Evolutionary conservation across 1,140 invertebrate species (phyloP).

Genomic region (Tetragonula clypearis): DNA sequence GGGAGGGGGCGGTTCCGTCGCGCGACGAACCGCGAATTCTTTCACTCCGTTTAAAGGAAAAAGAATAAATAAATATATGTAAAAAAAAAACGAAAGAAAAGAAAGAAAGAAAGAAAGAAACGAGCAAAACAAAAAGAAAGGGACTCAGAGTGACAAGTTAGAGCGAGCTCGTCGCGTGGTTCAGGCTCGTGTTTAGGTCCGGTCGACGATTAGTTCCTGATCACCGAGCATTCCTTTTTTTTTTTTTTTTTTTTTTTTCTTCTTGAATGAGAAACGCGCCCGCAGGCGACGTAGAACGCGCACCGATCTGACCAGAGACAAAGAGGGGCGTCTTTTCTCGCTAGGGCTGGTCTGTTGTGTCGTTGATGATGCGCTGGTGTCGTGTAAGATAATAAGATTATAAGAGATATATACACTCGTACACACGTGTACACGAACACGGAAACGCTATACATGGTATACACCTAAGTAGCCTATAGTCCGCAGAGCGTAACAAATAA

Average conservation of each 20-base stretch:
- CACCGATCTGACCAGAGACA: slow-evolving; percentile 8
- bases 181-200: slow-evolving; percentile 25
- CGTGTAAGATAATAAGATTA: slow-evolving; percentile 46
- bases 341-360: slow-evolving; percentile 43
- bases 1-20: neutral
- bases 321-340: neutral
- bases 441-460: slow-evolving; percentile 15
- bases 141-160: neutral
- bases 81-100: neutral
- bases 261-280: slow-evolving; percentile 12
- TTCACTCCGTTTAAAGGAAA: neutral
- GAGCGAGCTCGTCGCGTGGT: slow-evolving; percentile 18
- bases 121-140: neutral
- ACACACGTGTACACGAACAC: neutral
- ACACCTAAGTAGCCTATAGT: slow-evolving; percentile 35
- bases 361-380: slow-evolving; percentile 32
- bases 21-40: slow-evolving; percentile 8
- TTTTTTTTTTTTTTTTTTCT: neutral
- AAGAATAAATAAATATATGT: neutral
- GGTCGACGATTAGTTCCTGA: slow-evolving; percentile 64
- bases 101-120: neutral
- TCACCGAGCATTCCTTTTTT: slow-evolving; percentile 62
- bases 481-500: slow-evolving; percentile 35
- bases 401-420: neutral
- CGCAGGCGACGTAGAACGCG: slow-evolving; percentile 41